Evolutionary conservation across 2,888 invertebrate genomes (phyloP), one percentile per base, ranked within the genome.

Genomic region (Drosophila antonietae): DNA sequence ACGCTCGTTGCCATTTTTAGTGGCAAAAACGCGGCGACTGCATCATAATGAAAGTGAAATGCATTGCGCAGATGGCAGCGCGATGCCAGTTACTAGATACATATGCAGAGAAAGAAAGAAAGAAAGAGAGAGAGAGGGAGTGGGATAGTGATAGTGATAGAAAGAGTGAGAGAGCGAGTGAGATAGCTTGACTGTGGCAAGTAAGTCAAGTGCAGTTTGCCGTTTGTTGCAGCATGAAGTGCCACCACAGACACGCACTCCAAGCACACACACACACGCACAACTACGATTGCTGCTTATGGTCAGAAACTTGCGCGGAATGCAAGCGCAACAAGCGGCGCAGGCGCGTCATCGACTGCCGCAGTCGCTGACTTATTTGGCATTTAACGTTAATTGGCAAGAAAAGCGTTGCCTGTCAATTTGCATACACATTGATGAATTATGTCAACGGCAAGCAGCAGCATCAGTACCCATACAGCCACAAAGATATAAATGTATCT

Each of bases 41-140:
- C 90, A 90, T 90, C 90, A 90, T 90, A 90, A 90, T 87, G 90
- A 90, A 90, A 90, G 90, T 90, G 90, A 90, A 90, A 90, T 88
- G 89, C 88, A 90, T 90, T 89, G 90, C 90, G 81, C 80, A 82
- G 88, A 77, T 85, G 81, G 83, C 83, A 61, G 73, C 79, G 77
- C 81, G 79, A 72, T 83, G 82, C 73, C 87, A 87, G 81, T 83
- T 90, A 85, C 88, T 89, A 87, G 83, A 84, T 79, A 75, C 83
- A 73, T 57, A 64, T 56, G 69, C 65, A 60, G 31, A n/a, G n/a
- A 55, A n/a, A 47, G 41, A 39, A n/a, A 60, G 41, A 56, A 10
- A 60, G 57, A 39, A 18, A 31, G 35, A 49, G 18, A 44, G 10
- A 44, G n/a, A 28, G 33, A 60, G n/a, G 15, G 20, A 47, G n/a